Conservation (phyloP, 2,113 vertebrate genomes). For the Limnothrissa miodon region DNA sequence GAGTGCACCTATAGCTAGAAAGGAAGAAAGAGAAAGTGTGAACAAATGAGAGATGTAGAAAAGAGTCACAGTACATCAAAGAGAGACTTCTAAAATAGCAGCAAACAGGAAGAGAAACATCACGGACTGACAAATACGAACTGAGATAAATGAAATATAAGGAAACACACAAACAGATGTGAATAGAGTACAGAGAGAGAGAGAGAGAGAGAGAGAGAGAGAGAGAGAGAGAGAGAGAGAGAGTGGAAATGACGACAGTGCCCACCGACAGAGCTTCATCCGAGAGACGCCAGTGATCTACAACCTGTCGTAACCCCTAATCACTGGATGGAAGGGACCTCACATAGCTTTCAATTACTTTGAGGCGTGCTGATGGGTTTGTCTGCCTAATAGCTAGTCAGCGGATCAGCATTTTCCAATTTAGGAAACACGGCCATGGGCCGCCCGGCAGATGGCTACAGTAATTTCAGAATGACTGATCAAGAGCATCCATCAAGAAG, state of each 20-base stretch:
- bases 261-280: not conserved
- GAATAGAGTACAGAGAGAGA: conserved; percentile 42
- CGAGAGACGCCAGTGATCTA: not conserved
- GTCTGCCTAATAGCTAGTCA: conserved; percentile 4
- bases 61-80: not conserved
- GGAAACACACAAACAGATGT: conserved; percentile 29
- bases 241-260: not conserved
- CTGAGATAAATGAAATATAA: conserved; percentile 52
- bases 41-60: not conserved
- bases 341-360: conserved; percentile 16
- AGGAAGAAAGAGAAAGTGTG: not conserved
- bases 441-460: not conserved
- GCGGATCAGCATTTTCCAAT: conserved; percentile 16
- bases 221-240: not conserved
- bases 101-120: conserved; percentile 25
- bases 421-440: not conserved
- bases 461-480: conserved; percentile 4
- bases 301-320: conserved; percentile 12
- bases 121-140: conserved; percentile 37
- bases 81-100: not conserved
- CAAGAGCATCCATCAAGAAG: not conserved
- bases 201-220: conserved; percentile 32
- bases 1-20: not conserved
- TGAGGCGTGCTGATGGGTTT: conserved; percentile 2
- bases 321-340: conserved; percentile 4